Conservation (phyloP, 2,797 vertebrate genomes). For the Spheniscus humboldti region DNA sequence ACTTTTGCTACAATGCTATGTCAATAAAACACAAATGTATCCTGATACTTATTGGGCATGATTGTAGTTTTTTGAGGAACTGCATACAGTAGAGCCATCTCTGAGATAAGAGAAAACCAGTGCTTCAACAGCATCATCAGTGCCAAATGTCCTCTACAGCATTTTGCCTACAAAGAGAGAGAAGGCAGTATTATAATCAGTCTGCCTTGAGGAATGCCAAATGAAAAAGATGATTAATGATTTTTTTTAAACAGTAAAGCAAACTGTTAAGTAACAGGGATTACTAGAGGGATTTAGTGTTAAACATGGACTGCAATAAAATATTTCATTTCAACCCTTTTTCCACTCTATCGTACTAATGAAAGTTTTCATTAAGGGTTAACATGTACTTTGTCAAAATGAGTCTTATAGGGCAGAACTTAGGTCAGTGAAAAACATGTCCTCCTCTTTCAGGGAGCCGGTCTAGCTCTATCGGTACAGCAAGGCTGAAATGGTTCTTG, state of each 20-base stretch:
- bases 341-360: not conserved
- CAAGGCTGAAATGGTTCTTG: not conserved
- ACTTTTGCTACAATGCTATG: not conserved
- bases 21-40: not conserved
- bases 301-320: not conserved
- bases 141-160: not conserved
- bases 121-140: not conserved
- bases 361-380: not conserved
- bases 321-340: not conserved
- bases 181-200: not conserved
- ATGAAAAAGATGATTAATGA: not conserved
- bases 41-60: not conserved
- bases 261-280: not conserved
- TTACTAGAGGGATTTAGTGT: not conserved
- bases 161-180: not conserved
- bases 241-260: not conserved
- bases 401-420: not conserved
- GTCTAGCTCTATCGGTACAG: not conserved
- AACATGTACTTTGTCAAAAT: not conserved
- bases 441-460: not conserved
- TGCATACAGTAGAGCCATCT: not conserved
- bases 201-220: not conserved
- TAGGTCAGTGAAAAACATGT: not conserved
- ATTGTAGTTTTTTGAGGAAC: not conserved
- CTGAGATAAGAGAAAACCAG: not conserved